phyloP scores from a whole-genome alignment of 2,113 vertebrate species.

The Dipodomys spectabilis region DNA sequence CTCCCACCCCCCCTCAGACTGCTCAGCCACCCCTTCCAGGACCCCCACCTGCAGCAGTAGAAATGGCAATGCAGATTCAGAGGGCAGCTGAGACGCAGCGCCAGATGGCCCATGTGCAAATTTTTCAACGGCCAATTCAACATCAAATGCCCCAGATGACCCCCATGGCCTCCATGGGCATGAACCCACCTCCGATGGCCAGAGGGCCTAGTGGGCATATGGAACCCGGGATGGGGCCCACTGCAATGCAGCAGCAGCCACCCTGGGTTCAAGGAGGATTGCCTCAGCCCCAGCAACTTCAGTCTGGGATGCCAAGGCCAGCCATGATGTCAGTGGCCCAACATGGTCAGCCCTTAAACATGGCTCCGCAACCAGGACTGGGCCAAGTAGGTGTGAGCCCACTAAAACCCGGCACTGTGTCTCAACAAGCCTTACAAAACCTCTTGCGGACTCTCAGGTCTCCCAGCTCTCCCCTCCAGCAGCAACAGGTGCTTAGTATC shows the following conservation, averaged over 20 bases:
- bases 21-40: slow-evolving; percentile 86
- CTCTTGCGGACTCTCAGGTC: slow-evolving; percentile 91
- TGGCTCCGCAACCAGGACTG: slow-evolving; percentile 89
- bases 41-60: slow-evolving; percentile 97
- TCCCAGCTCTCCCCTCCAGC: slow-evolving; percentile 92
- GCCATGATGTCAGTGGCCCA: slow-evolving; percentile 94
- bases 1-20: slow-evolving; percentile 87
- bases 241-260: slow-evolving; percentile 88
- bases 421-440: slow-evolving; percentile 92
- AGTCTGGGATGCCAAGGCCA: slow-evolving; percentile 92
- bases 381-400: slow-evolving; percentile 89
- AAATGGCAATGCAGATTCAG: slow-evolving; percentile 98
- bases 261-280: slow-evolving; percentile 90
- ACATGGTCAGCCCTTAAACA: slow-evolving; percentile 91
- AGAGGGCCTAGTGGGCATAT: slow-evolving; percentile 88
- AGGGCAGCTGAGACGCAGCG: slow-evolving; percentile 96
- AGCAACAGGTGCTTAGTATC: slow-evolving; percentile 97
- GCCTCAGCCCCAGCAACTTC: slow-evolving; percentile 90
- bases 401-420: slow-evolving; percentile 88
- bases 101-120: slow-evolving; percentile 95
- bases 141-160: slow-evolving; percentile 92
- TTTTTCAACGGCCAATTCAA: slow-evolving; percentile 93
- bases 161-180: slow-evolving; percentile 90
- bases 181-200: slow-evolving; percentile 90
- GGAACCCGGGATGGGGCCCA: slow-evolving; percentile 88